Conservation (phyloP, 2,113 vertebrate genomes). For the Picathartes gymnocephalus region DNA sequence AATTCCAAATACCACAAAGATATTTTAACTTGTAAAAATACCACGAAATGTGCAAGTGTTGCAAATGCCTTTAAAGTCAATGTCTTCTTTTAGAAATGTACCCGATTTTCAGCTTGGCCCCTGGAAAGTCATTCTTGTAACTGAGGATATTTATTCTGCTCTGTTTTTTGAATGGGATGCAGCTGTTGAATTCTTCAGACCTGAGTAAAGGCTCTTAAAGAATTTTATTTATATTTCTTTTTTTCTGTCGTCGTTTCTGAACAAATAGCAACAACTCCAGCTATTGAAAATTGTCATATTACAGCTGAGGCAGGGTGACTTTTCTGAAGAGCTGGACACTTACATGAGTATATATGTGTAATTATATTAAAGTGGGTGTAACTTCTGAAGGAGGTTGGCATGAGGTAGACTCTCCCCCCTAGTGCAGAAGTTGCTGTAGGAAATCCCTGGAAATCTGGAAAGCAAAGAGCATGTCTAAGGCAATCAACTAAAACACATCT, state of each 20-base stretch:
- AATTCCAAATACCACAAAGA: background rate
- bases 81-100: background rate
- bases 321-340: background rate
- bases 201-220: constrained; percentile 24
- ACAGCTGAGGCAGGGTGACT: background rate
- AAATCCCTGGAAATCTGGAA: background rate
- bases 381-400: background rate
- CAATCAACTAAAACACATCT: background rate
- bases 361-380: background rate
- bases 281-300: background rate
- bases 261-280: background rate
- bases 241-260: background rate
- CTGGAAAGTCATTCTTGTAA: background rate
- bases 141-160: constrained; percentile 34
- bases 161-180: constrained; percentile 43
- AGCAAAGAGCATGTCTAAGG: background rate
- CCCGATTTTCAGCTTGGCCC: background rate
- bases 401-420: rapidly evolving
- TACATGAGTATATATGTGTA: background rate
- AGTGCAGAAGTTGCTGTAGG: background rate
- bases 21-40: background rate
- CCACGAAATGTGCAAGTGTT: background rate
- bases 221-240: background rate
- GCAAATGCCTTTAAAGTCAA: background rate
- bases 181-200: constrained; percentile 58